Conservation (phyloP, 2,797 vertebrate species). For the Intellagama lesueurii region DNA sequence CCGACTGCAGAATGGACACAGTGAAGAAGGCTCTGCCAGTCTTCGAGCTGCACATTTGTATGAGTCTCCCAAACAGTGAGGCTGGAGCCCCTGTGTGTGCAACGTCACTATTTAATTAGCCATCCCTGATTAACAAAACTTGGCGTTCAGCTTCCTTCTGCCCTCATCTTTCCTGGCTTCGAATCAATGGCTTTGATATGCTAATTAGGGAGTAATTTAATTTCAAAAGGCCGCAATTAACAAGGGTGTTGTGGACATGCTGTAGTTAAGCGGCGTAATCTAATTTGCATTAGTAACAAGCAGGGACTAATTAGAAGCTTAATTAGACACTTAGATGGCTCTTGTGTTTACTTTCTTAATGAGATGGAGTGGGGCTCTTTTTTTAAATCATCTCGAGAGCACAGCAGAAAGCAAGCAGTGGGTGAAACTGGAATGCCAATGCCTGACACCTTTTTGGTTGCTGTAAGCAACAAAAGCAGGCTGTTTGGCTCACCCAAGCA, state of each 20-base stretch:
- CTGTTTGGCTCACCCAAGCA: background rate
- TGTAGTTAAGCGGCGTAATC: slow-evolving; percentile 99
- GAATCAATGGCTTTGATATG: slow-evolving; percentile 99
- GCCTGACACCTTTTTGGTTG: slow-evolving; percentile 32
- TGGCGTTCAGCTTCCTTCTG: slow-evolving; percentile 96
- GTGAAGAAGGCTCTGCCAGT: slow-evolving; percentile 51
- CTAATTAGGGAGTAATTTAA: slow-evolving; percentile 99
- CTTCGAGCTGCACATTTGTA: background rate
- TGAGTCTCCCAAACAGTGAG: slow-evolving; percentile 28
- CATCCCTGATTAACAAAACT: slow-evolving; percentile 98
- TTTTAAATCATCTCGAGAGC: slow-evolving; percentile 76
- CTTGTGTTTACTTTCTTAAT: slow-evolving; percentile 99
- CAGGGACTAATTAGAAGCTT: slow-evolving; percentile 99
- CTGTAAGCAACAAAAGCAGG: slow-evolving; percentile 1
- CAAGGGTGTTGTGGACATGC: slow-evolving; percentile 99
- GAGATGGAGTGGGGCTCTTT: slow-evolving; percentile 91
- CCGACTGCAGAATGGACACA: slow-evolving; percentile 12
- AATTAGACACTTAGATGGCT: slow-evolving; percentile 99
- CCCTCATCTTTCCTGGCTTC: slow-evolving; percentile 88
- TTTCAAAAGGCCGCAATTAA: slow-evolving; percentile 99
- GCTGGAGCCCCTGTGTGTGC: slow-evolving; percentile 67
- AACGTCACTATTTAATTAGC: slow-evolving; percentile 97
- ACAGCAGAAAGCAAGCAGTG: slow-evolving; percentile 54
- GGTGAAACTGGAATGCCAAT: slow-evolving; percentile 54
- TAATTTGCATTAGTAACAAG: slow-evolving; percentile 99